These are phyloP conservation scores for Alcis repandata DNA, from an alignment of 2,888 invertebrate genomes.

Conservation along the genomic window DNA sequence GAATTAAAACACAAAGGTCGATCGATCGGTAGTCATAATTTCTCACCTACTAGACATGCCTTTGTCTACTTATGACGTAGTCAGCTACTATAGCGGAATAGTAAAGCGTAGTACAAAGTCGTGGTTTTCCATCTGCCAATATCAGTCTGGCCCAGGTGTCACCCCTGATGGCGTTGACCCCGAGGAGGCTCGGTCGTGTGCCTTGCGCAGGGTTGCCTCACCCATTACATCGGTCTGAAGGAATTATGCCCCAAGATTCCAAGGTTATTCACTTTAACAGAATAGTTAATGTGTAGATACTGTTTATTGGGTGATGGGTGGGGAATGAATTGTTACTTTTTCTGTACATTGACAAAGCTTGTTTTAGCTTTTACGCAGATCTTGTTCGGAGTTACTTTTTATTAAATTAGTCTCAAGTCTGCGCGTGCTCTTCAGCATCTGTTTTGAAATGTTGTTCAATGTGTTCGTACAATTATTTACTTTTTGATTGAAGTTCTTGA, in stretches of 20 bases:
- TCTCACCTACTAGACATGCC: too few species aligned
- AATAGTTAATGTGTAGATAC: conserved; percentile 15
- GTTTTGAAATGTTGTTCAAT: too few species aligned
- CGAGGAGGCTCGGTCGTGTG: conserved; percentile 25
- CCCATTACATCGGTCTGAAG: conserved; percentile 23
- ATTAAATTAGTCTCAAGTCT: background rate
- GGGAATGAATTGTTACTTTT: conserved; percentile 6
- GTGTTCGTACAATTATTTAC: too few species aligned
- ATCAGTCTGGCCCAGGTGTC: conserved; percentile 28
- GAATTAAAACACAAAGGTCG: too few species aligned
- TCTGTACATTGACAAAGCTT: background rate
- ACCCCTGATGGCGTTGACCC: conserved; percentile 36
- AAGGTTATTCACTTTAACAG: conserved; percentile 17
- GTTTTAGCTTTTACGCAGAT: conserved; percentile 6
- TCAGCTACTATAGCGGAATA: background rate
- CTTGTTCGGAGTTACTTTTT: background rate
- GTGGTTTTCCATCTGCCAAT: conserved; percentile 6
- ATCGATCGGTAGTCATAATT: too few species aligned
- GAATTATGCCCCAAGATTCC: conserved; percentile 18
- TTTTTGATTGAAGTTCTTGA: too few species aligned
- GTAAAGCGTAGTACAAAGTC: background rate
- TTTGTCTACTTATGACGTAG: background rate
- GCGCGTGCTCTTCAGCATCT: background rate
- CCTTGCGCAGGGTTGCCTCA: conserved; percentile 33
- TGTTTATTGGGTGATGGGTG: conserved; percentile 2